Evolutionary conservation across 2,888 invertebrate species (phyloP), one percentile per base, ranked within the genome.

Genomic region (Disparrhopalites patrizii): DNA sequence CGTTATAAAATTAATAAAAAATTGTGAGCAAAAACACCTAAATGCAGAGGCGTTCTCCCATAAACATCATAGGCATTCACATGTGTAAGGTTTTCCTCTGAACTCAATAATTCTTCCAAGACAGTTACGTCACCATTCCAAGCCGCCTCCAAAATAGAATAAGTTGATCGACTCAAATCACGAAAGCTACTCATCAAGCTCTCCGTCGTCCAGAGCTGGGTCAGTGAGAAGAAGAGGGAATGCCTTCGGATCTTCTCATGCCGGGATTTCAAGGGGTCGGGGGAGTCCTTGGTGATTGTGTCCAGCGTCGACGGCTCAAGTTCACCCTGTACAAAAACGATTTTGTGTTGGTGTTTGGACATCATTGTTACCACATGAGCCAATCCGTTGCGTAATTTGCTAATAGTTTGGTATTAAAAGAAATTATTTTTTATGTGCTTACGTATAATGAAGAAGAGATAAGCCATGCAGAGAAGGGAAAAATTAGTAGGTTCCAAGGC

Each of bases 171-270:
- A 56, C 63, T 67, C 65, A 74, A 38, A 18, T 74, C 70, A 8
- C 62, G 57, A 25, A 62, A 57, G 52, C 62, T 56, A 13, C 47
- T 30, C 13, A 30, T 23, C 18, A 68, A 25, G 31, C 62, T 65
- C 30, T 70, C 71, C 27, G 72, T 71, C 54, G 58, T 71, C 74
- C 74, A 74, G 1, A 61, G 54, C 28, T 70, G 69, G 31, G 67
- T 66, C 0, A 68, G 68, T n/a, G 68, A 31, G 33, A 73, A 73
- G 8, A 73, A 63, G 5, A 72, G 66, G 13, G 74, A 74, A 27
- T 70, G 69, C 38, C 69, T 72, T 15, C 54, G 33, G 7, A 36
- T 27, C 20, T 43, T 38, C 15, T 62, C 62, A 3, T 23, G 33
- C 7, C 54, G 38, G n/a, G 20, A 2, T 43, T 43, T 36, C 2